Evolutionary conservation across 2,797 vertebrate genomes (phyloP).

Genomic region (Odontamblyopus rebecca): DNA sequence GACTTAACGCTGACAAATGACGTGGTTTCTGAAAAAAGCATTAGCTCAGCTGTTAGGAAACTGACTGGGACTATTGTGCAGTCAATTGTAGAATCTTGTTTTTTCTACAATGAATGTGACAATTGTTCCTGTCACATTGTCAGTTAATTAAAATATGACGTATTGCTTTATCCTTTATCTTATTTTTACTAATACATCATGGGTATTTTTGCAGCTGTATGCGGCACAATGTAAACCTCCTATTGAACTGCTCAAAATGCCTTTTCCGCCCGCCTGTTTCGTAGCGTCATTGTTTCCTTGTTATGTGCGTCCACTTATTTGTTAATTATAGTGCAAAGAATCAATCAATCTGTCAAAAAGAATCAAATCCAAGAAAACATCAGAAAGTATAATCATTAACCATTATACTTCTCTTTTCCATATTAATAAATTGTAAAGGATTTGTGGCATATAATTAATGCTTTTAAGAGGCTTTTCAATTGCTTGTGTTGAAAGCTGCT

Average conservation of each 20-base stretch:
- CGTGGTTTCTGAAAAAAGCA: slow-evolving; percentile 43
- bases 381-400: too few species aligned
- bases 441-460: too few species aligned
- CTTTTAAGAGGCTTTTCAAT: too few species aligned
- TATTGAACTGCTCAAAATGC: not conserved
- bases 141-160: not conserved
- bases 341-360: too few species aligned
- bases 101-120: slow-evolving; percentile 20
- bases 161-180: slow-evolving; percentile 21
- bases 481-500: too few species aligned
- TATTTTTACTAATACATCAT: slow-evolving; percentile 25
- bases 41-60: slow-evolving; percentile 45
- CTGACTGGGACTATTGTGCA: slow-evolving; percentile 32
- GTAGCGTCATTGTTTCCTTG: not conserved
- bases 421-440: too few species aligned
- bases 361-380: too few species aligned
- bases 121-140: slow-evolving; percentile 29
- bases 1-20: slow-evolving; percentile 54
- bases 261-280: not conserved
- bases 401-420: too few species aligned
- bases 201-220: slow-evolving; percentile 24
- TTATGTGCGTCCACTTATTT: too few species aligned
- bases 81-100: slow-evolving; percentile 19
- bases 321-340: too few species aligned
- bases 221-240: slow-evolving; percentile 13